phyloP scores from a whole-genome alignment of 2,113 vertebrate species.

The Narcine bancroftii region DNA sequence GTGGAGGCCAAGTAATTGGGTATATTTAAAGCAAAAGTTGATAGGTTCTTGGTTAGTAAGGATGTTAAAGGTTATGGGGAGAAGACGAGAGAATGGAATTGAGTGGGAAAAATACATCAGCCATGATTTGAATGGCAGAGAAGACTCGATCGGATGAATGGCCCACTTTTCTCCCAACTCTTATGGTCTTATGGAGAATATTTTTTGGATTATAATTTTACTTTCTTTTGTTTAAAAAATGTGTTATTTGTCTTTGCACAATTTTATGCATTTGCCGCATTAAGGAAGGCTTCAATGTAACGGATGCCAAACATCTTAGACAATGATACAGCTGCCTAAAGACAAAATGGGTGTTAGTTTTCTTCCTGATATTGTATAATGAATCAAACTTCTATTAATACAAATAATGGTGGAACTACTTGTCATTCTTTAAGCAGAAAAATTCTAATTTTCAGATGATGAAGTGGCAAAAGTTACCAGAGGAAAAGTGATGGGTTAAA shows the following conservation, averaged over 20 bases:
- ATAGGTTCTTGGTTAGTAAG: too few relatives aligned
- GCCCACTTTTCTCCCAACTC: too few relatives aligned
- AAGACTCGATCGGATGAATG: too few relatives aligned
- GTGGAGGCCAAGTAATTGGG: too few relatives aligned
- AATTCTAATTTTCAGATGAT: not conserved
- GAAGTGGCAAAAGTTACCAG: not conserved
- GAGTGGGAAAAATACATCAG: too few relatives aligned
- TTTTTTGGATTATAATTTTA: not conserved
- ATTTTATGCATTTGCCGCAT: not conserved
- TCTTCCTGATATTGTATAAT: not conserved
- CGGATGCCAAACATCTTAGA: not conserved
- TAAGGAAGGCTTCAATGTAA: not conserved
- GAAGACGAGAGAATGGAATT: too few relatives aligned
- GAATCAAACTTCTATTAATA: not conserved
- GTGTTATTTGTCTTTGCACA: not conserved
- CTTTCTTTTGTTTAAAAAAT: not conserved
- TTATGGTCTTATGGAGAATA: too few relatives aligned
- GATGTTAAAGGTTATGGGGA: too few relatives aligned
- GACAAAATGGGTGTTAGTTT: not conserved
- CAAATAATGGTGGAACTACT: not conserved
- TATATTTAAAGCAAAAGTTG: too few relatives aligned
- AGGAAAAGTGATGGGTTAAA: not conserved
- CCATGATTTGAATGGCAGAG: too few relatives aligned
- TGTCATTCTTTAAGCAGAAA: not conserved
- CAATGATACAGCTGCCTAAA: not conserved